Conservation (phyloP, 1,140 invertebrate species). For the Bombus waltoni region DNA sequence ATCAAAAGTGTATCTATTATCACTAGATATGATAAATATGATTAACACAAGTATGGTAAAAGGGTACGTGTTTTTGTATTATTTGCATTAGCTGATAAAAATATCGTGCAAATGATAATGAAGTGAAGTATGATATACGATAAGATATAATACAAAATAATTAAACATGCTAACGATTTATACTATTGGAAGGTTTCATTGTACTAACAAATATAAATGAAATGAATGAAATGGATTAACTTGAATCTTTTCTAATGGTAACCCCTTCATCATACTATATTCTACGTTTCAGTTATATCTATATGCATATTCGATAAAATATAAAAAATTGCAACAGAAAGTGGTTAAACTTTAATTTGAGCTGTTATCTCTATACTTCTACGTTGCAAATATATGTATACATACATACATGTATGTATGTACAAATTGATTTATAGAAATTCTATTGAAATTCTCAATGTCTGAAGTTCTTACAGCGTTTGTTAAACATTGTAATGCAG, state of each 20-base stretch:
- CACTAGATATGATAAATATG: neutral
- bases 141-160: neutral
- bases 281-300: neutral
- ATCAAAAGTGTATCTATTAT: neutral
- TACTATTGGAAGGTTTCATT: neutral
- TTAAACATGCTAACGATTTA: slow-evolving; percentile 7
- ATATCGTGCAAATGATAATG: slow-evolving; percentile 9
- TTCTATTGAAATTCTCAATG: neutral
- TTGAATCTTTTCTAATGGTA: neutral
- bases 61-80: neutral
- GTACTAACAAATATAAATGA: neutral
- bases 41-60: neutral
- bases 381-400: neutral
- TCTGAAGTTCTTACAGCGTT: neutral
- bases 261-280: neutral
- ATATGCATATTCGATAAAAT: neutral
- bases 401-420: neutral
- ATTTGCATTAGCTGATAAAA: neutral
- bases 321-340: neutral
- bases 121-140: neutral
- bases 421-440: neutral
- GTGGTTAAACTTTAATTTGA: neutral
- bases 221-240: neutral
- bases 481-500: neutral
- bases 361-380: neutral